phyloP scores from a whole-genome alignment of 2,888 invertebrate genomes.

The Drosophila atroscutellata region DNA sequence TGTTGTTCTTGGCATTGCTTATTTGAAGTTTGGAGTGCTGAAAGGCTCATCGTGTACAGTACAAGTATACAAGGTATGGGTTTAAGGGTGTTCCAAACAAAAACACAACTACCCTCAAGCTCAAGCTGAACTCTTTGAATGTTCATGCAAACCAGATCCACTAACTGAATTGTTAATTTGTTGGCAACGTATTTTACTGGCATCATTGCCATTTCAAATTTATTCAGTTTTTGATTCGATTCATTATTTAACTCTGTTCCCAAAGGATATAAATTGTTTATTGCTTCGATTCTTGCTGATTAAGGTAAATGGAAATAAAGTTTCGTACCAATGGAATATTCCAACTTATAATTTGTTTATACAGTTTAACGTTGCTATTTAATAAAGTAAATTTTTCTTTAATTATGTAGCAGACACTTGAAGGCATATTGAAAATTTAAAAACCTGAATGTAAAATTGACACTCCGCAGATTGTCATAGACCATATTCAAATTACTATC shows the following conservation, averaged over 20 bases:
- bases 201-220: slow-evolving; percentile 7
- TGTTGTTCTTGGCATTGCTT: slow-evolving; percentile 25
- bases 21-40: slow-evolving; percentile 18
- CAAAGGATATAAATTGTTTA: not conserved
- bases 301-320: not conserved
- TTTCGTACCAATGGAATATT: not conserved
- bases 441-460: not conserved
- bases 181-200: slow-evolving; percentile 30
- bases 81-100: not conserved
- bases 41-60: not conserved
- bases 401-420: not conserved
- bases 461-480: not conserved
- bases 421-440: not conserved
- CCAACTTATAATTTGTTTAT: not conserved
- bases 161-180: slow-evolving; percentile 41
- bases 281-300: not conserved
- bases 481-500: not conserved
- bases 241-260: not conserved
- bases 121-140: not conserved
- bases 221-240: not conserved
- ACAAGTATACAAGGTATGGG: not conserved
- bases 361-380: not conserved
- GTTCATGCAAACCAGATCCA: slow-evolving; percentile 1
- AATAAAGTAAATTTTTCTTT: not conserved
- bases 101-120: slow-evolving; percentile 29